Evolutionary conservation across 2,113 vertebrate species (phyloP), one percentile per base, ranked within the genome.

Genomic region (Sprattus sprattus): DNA sequence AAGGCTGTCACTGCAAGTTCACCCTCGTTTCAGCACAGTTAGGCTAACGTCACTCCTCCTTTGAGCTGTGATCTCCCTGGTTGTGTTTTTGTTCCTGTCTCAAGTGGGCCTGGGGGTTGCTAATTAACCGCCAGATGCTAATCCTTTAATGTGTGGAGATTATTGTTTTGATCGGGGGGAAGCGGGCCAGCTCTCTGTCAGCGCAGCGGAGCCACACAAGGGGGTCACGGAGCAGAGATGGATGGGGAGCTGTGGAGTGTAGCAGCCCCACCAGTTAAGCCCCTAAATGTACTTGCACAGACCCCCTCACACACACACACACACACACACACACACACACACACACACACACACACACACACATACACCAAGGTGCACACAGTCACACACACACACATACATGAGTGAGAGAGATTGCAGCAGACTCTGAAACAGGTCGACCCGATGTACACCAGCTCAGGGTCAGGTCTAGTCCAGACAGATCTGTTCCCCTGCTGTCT

Each of bases 81-180:
- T 9, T 25, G 9, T 32, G 25, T 71, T 71, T 25, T 10, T 71
- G 64, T 71, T 71, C n/a, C 64, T 32, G 28, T 25, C 32, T 71
- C 64, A 28, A 71, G 25, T 25, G 8, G 25, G 25, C 25, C 57
- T 1, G 20, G 6, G 52, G 20, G 57, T 25, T 25, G 64, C 64
- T 71, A 71, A 71, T 71, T 71, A 71, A 25, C 64, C 25, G 28
- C 5, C 64, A 32, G 64, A 71, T 71, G 64, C 64, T 71, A 71
- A 71, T 71, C 64, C 64, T 71, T 71, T 71, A 71, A 71, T 71
- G 64, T 71, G 64, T 25, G 64, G n/a, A 28, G n/a, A 2, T 67
- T n/a, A 10, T 7, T 67, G 64, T 67, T 28, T 67, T 28, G n/a
- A 28, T 67, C 6, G 8, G 64, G 25, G 64, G 25, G 64, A 11